These are phyloP conservation scores for Pipra filicauda DNA, from an alignment of 2,113 vertebrate genomes.

Conservation along the genomic window DNA sequence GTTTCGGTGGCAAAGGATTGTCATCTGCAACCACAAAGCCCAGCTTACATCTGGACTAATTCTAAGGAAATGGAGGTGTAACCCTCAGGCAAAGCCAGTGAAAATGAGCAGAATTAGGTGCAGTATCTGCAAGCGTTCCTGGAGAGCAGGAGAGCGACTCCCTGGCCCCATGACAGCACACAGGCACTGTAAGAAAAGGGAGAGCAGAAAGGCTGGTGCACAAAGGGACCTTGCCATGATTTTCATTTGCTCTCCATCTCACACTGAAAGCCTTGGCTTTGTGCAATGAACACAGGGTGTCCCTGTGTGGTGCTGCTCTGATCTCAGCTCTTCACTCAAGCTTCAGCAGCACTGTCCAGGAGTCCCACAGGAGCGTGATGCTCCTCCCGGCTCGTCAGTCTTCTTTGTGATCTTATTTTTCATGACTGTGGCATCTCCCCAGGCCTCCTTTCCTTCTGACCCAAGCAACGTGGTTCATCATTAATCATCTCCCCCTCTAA, in stretches of 20 bases:
- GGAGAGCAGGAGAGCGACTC: neutral
- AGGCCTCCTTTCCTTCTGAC: neutral
- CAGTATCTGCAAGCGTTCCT: neutral
- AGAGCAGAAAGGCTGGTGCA: neutral
- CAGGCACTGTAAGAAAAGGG: accelerated
- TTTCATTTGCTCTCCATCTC: neutral
- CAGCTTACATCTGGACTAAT: neutral
- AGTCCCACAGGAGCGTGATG: neutral
- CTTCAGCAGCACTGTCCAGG: neutral
- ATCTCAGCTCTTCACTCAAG: neutral
- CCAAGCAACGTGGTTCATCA: neutral
- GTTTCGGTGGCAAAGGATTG: neutral
- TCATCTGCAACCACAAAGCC: neutral
- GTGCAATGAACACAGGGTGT: neutral
- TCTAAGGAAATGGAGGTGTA: neutral
- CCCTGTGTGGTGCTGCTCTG: neutral
- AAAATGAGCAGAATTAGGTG: neutral
- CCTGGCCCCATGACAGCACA: neutral
- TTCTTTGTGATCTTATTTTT: neutral
- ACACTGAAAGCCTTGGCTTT: neutral
- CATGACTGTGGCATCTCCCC: neutral
- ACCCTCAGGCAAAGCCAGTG: neutral
- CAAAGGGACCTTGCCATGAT: neutral
- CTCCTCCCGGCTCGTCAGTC: neutral
- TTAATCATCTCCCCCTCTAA: neutral